phyloP scores from a whole-genome alignment of 2,797 vertebrate species.

The Neoniphon sammara region DNA sequence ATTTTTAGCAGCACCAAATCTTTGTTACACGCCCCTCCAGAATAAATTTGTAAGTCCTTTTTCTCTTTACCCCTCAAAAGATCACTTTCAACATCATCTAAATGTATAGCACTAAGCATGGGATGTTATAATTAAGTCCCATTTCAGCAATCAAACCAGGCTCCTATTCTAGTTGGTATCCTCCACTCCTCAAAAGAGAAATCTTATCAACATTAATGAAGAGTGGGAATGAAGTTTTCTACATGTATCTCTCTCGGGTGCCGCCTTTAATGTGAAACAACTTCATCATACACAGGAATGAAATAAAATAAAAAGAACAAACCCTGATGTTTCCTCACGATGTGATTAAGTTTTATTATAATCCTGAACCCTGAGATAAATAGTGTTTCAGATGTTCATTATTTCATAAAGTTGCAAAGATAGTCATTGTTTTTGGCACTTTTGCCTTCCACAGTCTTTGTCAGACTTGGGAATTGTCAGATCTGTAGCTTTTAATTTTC shows the following conservation, averaged over 20 bases:
- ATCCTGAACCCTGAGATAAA: slow-evolving; percentile 23
- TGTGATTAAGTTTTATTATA: slow-evolving; percentile 42
- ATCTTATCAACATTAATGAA: slow-evolving; percentile 56
- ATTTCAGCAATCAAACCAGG: slow-evolving; percentile 48
- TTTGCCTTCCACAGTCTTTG: slow-evolving; percentile 1
- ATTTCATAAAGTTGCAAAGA: slow-evolving; percentile 20
- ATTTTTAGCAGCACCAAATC: background rate
- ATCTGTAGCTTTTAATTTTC: slow-evolving; percentile 34
- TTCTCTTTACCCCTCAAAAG: slow-evolving; percentile 5
- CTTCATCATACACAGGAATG: slow-evolving; percentile 27
- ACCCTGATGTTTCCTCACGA: slow-evolving; percentile 23
- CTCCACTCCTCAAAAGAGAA: slow-evolving; percentile 42
- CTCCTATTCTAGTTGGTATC: slow-evolving; percentile 38
- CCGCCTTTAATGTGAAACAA: slow-evolving; percentile 57
- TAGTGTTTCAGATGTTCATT: slow-evolving; percentile 40
- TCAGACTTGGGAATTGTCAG: slow-evolving; percentile 16
- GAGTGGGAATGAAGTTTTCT: slow-evolving; percentile 36
- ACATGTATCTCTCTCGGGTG: slow-evolving; percentile 33
- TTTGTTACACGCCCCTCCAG: background rate
- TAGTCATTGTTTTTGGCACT: slow-evolving; percentile 33
- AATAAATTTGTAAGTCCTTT: background rate
- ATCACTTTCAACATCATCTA: slow-evolving; percentile 29
- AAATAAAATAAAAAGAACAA: slow-evolving; percentile 41
- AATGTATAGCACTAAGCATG: slow-evolving; percentile 8
- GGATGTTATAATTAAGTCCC: slow-evolving; percentile 38